A percentile compares a stretch with the other conserved stretches of the same genome.
These are phyloP conservation scores for Zoanthus gigantus DNA, from an alignment of 92 coral and sea anemone genomes.

Conservation along the genomic window DNA sequence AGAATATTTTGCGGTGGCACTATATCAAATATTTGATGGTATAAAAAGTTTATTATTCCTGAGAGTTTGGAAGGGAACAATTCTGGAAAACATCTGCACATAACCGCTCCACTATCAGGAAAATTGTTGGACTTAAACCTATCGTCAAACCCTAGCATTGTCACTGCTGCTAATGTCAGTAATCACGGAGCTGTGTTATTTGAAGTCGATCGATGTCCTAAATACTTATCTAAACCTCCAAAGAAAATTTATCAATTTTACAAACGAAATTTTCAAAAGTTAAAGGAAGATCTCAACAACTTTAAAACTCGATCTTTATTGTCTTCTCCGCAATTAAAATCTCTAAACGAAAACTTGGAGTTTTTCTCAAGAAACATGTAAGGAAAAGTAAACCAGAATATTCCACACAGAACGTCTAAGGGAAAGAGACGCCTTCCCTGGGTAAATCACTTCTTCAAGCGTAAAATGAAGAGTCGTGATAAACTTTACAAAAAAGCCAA, in stretches of 20 bases:
- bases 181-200: neutral
- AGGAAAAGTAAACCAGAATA: no score
- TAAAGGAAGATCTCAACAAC: conserved; percentile 11
- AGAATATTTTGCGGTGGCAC: conserved; percentile 34
- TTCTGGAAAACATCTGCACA: conserved; percentile 5
- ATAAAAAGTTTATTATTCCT: conserved; percentile 35
- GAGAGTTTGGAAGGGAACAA: conserved; percentile 51
- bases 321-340: neutral
- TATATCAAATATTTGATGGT: conserved; percentile 23
- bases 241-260: conserved; percentile 25
- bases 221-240: conserved; percentile 21
- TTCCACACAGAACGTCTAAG: no score
- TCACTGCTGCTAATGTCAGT: neutral
- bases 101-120: conserved; percentile 4
- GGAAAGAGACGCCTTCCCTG: no score
- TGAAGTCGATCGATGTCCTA: neutral
- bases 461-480: no score
- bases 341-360: conserved; percentile 20
- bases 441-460: no score
- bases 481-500: no score
- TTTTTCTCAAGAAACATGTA: neutral
- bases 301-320: neutral
- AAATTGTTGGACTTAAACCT: conserved; percentile 9
- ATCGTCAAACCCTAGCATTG: conserved; percentile 11
- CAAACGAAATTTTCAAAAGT: conserved; percentile 22